These are phyloP conservation scores for Magallana ariakensis DNA, from an alignment of 1,140 invertebrate genomes.

Conservation along the genomic window DNA sequence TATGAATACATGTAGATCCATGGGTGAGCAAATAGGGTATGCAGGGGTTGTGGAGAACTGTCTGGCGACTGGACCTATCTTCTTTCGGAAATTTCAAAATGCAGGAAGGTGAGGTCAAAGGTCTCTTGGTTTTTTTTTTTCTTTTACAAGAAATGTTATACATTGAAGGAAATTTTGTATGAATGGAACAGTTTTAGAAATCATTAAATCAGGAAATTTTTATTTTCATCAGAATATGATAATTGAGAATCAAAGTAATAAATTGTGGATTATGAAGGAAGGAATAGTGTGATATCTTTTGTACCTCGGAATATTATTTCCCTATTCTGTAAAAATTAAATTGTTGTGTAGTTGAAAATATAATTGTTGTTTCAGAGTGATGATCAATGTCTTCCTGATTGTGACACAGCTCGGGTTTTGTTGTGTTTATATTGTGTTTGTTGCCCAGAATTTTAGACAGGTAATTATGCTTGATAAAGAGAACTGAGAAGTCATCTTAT, in stretches of 20 bases:
- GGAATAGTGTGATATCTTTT: too few species aligned
- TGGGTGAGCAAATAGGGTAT: conserved; percentile 36
- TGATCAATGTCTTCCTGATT: conserved; percentile 86
- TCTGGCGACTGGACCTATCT: conserved; percentile 40
- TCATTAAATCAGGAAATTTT: too few species aligned
- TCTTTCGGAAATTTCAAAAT: conserved; percentile 38
- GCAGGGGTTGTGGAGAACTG: conserved; percentile 52
- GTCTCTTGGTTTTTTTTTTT: background rate
- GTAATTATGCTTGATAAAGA: conserved; percentile 57
- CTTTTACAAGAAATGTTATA: too few species aligned
- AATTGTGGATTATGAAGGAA: too few species aligned
- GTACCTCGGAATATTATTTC: too few species aligned
- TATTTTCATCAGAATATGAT: too few species aligned
- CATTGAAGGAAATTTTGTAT: too few species aligned
- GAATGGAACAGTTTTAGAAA: too few species aligned
- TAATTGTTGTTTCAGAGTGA: conserved; percentile 63
- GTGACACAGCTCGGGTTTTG: conserved; percentile 97
- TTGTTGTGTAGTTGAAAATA: too few species aligned
- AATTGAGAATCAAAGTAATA: too few species aligned
- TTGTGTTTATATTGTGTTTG: conserved; percentile 97
- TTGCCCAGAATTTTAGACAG: conserved; percentile 85
- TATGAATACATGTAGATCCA: conserved; percentile 20
- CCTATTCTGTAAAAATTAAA: too few species aligned
- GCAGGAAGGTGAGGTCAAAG: conserved; percentile 46
- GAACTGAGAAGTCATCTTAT: too few species aligned